These are phyloP conservation scores for Sapayoa aenigma DNA, from an alignment of 2,113 vertebrate species.

Conservation along the genomic window DNA sequence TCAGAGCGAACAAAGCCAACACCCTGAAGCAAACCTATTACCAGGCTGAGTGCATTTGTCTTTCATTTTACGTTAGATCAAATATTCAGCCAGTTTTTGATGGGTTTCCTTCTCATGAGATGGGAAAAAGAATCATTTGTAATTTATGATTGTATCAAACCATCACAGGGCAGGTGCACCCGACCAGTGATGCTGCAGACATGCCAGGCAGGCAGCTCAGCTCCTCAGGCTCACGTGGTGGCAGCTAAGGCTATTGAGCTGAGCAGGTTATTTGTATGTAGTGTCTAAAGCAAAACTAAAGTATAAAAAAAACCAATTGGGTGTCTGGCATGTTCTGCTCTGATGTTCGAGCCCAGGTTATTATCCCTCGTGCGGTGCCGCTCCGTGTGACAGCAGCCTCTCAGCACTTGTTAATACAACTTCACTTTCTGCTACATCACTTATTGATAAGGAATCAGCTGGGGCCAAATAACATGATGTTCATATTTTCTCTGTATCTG, in stretches of 20 bases:
- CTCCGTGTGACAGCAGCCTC: background rate
- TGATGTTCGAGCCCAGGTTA: background rate
- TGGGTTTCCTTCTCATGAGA: background rate
- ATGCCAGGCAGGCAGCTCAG: background rate
- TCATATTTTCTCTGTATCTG: background rate
- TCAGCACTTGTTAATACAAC: background rate
- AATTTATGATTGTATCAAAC: background rate
- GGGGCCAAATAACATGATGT: background rate
- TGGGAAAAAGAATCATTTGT: background rate
- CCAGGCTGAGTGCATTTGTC: background rate
- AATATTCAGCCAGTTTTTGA: background rate
- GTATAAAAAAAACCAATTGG: background rate
- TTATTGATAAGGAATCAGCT: slow-evolving; percentile 32
- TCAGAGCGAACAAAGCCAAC: background rate
- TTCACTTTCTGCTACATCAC: background rate
- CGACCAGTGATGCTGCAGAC: rapidly evolving
- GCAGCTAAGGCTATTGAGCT: background rate
- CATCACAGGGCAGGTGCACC: rapidly evolving
- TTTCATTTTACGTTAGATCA: background rate
- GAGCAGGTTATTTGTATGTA: rapidly evolving
- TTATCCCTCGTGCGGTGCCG: background rate
- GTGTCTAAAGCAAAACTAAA: background rate
- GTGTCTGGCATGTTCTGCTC: background rate
- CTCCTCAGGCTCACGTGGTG: rapidly evolving
- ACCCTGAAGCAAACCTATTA: background rate